These are phyloP conservation scores for Masticophis lateralis DNA, from an alignment of 2,797 vertebrate species.

Conservation along the genomic window DNA sequence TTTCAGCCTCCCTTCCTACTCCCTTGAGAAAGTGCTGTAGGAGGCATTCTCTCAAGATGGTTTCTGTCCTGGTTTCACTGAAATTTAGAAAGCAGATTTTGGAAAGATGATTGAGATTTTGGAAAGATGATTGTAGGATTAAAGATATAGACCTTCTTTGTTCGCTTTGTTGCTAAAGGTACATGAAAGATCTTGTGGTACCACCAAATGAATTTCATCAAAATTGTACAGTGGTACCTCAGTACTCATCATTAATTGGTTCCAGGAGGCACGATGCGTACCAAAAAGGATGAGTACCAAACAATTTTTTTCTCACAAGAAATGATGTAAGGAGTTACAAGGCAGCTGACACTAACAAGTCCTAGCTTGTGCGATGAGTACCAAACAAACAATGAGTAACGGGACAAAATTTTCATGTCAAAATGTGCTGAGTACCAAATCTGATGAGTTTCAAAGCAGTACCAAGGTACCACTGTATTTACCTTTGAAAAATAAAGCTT, in stretches of 20 bases:
- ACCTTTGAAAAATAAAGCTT: not conserved
- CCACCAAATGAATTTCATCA: not conserved
- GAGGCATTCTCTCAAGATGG: not conserved
- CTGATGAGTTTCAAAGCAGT: not conserved
- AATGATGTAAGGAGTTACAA: not conserved
- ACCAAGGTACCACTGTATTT: not conserved
- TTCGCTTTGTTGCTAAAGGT: not conserved
- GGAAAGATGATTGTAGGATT: not conserved
- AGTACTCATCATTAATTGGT: not conserved
- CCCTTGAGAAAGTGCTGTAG: not conserved
- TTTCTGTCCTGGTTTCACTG: not conserved
- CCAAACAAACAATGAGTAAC: not conserved
- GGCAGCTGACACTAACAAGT: not conserved
- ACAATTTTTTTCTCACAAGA: not conserved
- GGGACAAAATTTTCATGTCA: not conserved
- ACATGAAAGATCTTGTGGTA: not conserved
- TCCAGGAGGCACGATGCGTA: not conserved
- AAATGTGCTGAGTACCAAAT: not conserved
- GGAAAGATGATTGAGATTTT: not conserved
- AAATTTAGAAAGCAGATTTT: not conserved
- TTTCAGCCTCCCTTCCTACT: not conserved
- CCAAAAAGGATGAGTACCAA: not conserved
- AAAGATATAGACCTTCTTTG: not conserved
- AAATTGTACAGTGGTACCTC: not conserved
- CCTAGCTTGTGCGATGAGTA: too few relatives aligned